A percentile compares a stretch with the other conserved stretches of the same genome.
phyloP scores from a whole-genome alignment of 2,888 invertebrate species.

The Crossocerus cetratus region DNA sequence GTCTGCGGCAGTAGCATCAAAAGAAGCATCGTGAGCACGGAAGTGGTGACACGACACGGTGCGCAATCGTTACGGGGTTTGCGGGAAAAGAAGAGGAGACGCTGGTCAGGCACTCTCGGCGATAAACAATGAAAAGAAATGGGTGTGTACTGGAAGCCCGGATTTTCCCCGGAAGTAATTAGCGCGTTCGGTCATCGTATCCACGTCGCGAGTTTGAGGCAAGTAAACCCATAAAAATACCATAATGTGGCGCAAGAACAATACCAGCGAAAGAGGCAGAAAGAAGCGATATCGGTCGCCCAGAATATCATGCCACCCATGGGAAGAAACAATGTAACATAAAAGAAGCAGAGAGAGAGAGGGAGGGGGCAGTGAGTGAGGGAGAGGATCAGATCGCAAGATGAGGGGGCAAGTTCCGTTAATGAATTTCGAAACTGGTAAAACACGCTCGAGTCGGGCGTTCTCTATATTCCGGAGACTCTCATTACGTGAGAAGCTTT shows the following conservation, averaged over 20 bases:
- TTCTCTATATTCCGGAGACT: conserved; percentile 59
- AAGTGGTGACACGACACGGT: too few relatives aligned
- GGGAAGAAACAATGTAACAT: conserved; percentile 10
- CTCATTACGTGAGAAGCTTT: conserved; percentile 71
- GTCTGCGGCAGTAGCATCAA: too few relatives aligned
- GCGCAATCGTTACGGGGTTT: too few relatives aligned
- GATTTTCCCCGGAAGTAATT: conserved; percentile 60
- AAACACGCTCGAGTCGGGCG: conserved; percentile 28
- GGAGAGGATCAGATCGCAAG: conserved; percentile 43
- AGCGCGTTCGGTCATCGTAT: conserved; percentile 56
- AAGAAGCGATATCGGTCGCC: conserved; percentile 17
- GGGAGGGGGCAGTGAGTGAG: conserved; percentile 20
- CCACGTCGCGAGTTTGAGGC: conserved; percentile 50
- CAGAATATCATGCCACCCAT: conserved; percentile 19
- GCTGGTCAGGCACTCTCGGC: conserved; percentile 11
- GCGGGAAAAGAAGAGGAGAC: too few relatives aligned
- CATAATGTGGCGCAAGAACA: conserved; percentile 61
- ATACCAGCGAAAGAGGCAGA: conserved; percentile 50
- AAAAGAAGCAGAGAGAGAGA: conserved; percentile 26
- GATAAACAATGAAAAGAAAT: conserved; percentile 22
- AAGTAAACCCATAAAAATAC: conserved; percentile 65
- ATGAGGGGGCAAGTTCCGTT: conserved; percentile 55
- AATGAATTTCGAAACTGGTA: conserved; percentile 66
- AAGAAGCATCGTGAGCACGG: too few relatives aligned
- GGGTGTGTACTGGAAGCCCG: conserved; percentile 24